Evolutionary conservation across 2,797 vertebrate species (phyloP).

Genomic region (Notolepis coatsorum): DNA sequence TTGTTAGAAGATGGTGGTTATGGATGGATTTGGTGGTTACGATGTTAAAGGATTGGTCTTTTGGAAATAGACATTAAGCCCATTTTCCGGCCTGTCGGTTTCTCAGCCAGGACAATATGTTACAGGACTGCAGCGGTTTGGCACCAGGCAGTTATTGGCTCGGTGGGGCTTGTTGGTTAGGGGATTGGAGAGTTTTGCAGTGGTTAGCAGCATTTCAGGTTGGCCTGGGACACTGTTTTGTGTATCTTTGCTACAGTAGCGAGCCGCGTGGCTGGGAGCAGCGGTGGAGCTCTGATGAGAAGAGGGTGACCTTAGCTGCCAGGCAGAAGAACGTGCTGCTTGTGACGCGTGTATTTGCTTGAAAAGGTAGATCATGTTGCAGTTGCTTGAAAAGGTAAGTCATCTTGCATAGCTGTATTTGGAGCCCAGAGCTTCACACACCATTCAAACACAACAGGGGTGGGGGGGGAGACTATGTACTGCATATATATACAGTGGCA

Average conservation of each 20-base stretch:
- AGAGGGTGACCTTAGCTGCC: constrained; percentile 34
- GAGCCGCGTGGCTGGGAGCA: constrained; percentile 16
- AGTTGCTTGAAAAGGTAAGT: no score
- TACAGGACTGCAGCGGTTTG: constrained; percentile 19
- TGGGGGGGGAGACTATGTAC: not conserved
- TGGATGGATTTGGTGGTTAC: constrained; percentile 24
- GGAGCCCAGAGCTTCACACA: constrained; percentile 41
- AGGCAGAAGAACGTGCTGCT: constrained; percentile 36
- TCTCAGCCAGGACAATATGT: constrained; percentile 8
- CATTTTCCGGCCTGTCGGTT: constrained; percentile 31
- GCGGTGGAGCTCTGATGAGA: constrained; percentile 41
- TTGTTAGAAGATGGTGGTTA: constrained; percentile 38
- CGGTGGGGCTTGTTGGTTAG: constrained; percentile 14
- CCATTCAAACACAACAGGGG: constrained; percentile 22
- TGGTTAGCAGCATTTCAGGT: constrained; percentile 42
- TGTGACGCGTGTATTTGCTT: not conserved
- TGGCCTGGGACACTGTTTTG: constrained; percentile 43
- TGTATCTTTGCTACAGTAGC: constrained; percentile 1
- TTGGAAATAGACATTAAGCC: constrained; percentile 24
- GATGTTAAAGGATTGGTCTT: constrained; percentile 26
- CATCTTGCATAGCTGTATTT: constrained; percentile 31
- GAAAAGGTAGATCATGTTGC: no score
- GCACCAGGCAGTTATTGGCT: constrained; percentile 28
- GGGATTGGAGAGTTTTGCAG: constrained; percentile 26
- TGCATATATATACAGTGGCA: no score